Conservation (phyloP, 2,113 vertebrate species). For the Aspidoscelis tigris region DNA sequence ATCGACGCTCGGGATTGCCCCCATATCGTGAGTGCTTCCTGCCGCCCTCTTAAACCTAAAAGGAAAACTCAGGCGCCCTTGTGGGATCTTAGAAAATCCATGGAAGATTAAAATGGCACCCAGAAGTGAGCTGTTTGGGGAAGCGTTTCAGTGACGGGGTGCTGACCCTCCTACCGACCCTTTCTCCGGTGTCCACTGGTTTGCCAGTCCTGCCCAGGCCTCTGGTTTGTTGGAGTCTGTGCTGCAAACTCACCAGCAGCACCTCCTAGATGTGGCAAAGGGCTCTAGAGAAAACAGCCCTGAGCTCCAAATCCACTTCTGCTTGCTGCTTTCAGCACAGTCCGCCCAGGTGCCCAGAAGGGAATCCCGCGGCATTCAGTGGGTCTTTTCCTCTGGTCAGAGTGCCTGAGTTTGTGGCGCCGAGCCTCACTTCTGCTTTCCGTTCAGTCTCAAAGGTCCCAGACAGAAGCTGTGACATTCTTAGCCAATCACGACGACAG, state of each 20-base stretch:
- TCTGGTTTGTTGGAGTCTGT: too few relatives aligned
- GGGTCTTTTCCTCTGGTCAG: not conserved
- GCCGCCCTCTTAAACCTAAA: not conserved
- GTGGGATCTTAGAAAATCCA: too few relatives aligned
- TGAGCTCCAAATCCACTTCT: not conserved
- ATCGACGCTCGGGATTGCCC: conserved; percentile 96
- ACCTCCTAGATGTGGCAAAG: too few relatives aligned
- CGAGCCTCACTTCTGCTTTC: conserved; percentile 7
- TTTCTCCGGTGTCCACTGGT: too few relatives aligned
- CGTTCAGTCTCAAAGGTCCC: conserved; percentile 92
- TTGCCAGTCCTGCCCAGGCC: too few relatives aligned
- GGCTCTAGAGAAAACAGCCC: not conserved
- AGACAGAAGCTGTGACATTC: conserved; percentile 97
- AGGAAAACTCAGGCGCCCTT: too few relatives aligned
- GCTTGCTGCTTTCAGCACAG: not conserved
- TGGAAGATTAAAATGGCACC: too few relatives aligned
- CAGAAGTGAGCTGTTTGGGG: too few relatives aligned
- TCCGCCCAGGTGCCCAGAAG: not conserved
- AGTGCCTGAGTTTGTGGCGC: not conserved
- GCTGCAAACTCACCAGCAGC: too few relatives aligned
- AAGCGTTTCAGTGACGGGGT: too few relatives aligned
- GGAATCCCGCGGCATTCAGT: not conserved
- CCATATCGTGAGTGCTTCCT: conserved; percentile 89
- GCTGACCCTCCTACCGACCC: too few relatives aligned
- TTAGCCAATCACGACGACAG: conserved; percentile 97